Conservation (phyloP, 2,113 vertebrate species). For the Passer domesticus region DNA sequence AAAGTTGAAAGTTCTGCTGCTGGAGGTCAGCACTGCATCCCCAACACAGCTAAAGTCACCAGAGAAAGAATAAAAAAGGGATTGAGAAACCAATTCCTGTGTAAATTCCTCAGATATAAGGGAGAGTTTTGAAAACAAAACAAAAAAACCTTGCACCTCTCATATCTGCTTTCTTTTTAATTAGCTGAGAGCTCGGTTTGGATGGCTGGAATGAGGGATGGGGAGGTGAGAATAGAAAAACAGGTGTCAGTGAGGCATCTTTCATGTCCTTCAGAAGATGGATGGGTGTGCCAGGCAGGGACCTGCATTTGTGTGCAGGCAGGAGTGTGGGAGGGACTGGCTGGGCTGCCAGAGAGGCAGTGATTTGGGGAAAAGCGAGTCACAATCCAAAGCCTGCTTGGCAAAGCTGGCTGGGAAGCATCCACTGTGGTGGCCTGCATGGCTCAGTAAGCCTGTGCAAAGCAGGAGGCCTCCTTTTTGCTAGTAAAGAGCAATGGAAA, state of each 20-base stretch:
- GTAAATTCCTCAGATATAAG: not conserved
- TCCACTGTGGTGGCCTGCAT: accelerated
- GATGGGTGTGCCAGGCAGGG: not conserved
- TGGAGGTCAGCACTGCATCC: not conserved
- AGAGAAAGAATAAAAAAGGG: not conserved
- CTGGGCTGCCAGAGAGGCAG: not conserved
- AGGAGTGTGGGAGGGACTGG: not conserved
- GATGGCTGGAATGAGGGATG: not conserved
- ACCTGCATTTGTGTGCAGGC: not conserved
- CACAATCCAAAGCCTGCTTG: not conserved
- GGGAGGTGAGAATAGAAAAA: not conserved
- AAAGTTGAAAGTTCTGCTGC: not conserved
- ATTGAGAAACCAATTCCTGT: not conserved
- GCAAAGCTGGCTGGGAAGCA: not conserved
- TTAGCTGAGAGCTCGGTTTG: not conserved
- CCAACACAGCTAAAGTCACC: not conserved
- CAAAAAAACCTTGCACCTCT: accelerated
- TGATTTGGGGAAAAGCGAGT: not conserved
- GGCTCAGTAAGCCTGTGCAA: not conserved
- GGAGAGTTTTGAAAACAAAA: not conserved
- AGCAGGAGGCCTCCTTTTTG: not conserved
- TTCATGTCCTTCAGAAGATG: not conserved
- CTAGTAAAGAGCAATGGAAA: not conserved
- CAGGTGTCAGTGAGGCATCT: not conserved
- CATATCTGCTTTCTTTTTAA: not conserved